Percentiles rank a stretch among this genome's conserved stretches.
These are phyloP conservation scores for Xenopus borealis DNA, from an alignment of 2,113 vertebrate genomes.

Conservation along the genomic window DNA sequence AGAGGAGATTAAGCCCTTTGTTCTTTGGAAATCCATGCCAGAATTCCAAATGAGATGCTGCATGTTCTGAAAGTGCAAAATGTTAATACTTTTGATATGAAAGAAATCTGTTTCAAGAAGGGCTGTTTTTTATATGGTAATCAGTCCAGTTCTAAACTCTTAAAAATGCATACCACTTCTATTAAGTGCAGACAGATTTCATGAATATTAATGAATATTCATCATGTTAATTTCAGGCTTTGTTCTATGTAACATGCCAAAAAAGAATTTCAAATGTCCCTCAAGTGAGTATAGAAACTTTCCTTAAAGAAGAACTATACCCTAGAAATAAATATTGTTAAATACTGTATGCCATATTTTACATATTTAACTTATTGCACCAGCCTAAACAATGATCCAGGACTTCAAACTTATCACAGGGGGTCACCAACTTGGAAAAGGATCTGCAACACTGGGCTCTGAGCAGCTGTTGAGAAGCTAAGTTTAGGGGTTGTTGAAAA, in stretches of 20 bases:
- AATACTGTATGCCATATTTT: not conserved
- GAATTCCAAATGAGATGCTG: slow-evolving; percentile 13
- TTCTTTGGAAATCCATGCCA: slow-evolving; percentile 8
- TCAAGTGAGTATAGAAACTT: not conserved
- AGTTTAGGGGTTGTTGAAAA: too few species aligned
- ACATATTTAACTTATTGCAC: too few species aligned
- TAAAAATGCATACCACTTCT: slow-evolving; percentile 29
- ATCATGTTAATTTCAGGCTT: slow-evolving; percentile 35
- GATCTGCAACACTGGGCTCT: too few species aligned
- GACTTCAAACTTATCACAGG: too few species aligned
- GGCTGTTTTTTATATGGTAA: slow-evolving; percentile 36
- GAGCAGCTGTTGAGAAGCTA: too few species aligned
- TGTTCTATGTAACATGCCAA: slow-evolving; percentile 34
- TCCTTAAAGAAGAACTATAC: too few species aligned
- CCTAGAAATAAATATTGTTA: not conserved
- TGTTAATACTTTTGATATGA: slow-evolving; percentile 37
- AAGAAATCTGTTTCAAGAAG: not conserved
- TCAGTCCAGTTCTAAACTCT: slow-evolving; percentile 20
- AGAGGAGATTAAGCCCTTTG: slow-evolving; percentile 20
- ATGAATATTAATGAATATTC: slow-evolving; percentile 41
- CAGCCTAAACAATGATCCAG: too few species aligned
- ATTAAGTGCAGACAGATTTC: slow-evolving; percentile 21
- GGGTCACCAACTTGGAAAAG: too few species aligned
- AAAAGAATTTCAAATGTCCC: slow-evolving; percentile 28
- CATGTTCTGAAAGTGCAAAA: slow-evolving; percentile 25